Percentiles rank a stretch among this genome's conserved stretches.
Evolutionary conservation across 2,797 vertebrate genomes (phyloP).

Genomic region (Mionectes olivaceus): DNA sequence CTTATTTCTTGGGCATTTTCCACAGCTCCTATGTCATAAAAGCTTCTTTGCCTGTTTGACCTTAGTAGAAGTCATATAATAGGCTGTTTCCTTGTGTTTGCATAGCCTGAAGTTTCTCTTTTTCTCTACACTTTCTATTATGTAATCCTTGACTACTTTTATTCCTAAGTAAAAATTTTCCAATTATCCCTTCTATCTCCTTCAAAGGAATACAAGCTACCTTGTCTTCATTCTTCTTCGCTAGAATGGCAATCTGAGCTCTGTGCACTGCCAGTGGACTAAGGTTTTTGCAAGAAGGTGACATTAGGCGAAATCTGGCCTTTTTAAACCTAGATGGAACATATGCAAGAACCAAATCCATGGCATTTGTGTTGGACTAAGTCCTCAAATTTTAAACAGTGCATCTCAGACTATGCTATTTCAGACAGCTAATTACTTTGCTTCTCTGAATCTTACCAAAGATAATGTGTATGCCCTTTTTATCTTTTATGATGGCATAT

Average conservation of each 20-base stretch:
- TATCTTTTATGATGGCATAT: not conserved
- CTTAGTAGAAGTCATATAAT: not conserved
- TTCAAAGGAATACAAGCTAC: not conserved
- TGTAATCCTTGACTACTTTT: not conserved
- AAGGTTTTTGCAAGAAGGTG: not conserved
- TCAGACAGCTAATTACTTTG: not conserved
- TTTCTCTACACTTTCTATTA: not conserved
- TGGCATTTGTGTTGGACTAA: not conserved
- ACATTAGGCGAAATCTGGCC: not conserved
- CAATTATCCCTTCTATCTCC: not conserved
- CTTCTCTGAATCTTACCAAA: not conserved
- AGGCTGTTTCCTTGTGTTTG: not conserved
- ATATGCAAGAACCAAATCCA: not conserved
- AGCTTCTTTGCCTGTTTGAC: constrained; percentile 21
- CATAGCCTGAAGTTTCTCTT: not conserved
- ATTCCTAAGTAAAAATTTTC: not conserved
- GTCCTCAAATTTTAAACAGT: not conserved
- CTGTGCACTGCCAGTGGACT: not conserved
- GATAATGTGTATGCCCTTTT: not conserved
- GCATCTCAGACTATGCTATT: not conserved
- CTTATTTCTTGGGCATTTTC: constrained; percentile 38
- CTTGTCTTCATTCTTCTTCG: not conserved
- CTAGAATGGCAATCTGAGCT: not conserved
- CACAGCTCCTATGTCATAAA: constrained; percentile 25
- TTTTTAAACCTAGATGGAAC: not conserved